phyloP scores from a whole-genome alignment of 2,888 invertebrate genomes.

The Cataglyphis albicans region DNA sequence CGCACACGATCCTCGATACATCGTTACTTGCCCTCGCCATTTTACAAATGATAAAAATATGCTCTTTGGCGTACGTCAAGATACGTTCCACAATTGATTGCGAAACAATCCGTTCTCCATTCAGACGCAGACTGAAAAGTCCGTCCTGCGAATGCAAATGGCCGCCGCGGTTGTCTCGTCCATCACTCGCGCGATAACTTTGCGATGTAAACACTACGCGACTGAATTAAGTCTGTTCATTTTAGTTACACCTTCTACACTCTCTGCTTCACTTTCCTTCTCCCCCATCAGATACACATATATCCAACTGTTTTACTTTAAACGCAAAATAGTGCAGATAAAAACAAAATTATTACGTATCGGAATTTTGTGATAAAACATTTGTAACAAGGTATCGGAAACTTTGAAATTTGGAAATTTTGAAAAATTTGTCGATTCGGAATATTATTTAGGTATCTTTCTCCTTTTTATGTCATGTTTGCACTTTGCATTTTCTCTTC shows the following conservation, averaged over 20 bases:
- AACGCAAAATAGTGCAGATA: not conserved
- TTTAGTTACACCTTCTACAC: not conserved
- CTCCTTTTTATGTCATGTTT: too few species aligned
- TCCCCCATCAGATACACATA: not conserved
- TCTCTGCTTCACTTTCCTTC: not conserved
- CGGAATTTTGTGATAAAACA: too few species aligned
- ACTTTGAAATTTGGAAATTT: too few species aligned
- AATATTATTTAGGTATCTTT: too few species aligned
- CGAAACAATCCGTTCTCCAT: slow-evolving; percentile 13
- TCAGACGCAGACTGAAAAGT: not conserved
- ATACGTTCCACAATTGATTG: not conserved
- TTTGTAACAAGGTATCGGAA: too few species aligned
- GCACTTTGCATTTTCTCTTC: too few species aligned
- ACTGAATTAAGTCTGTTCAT: not conserved
- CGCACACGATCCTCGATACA: slow-evolving; percentile 59
- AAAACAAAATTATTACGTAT: too few species aligned
- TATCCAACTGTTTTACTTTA: not conserved
- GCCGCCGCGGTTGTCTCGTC: slow-evolving; percentile 37
- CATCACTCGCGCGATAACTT: slow-evolving; percentile 26
- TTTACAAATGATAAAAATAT: slow-evolving; percentile 57
- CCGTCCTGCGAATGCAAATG: slow-evolving; percentile 44
- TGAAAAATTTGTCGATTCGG: too few species aligned
- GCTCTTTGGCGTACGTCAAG: not conserved
- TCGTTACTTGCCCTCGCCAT: slow-evolving; percentile 75
- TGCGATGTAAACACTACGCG: slow-evolving; percentile 21